Conservation (phyloP, 1,140 invertebrate genomes). For the Listronotus bonariensis region DNA sequence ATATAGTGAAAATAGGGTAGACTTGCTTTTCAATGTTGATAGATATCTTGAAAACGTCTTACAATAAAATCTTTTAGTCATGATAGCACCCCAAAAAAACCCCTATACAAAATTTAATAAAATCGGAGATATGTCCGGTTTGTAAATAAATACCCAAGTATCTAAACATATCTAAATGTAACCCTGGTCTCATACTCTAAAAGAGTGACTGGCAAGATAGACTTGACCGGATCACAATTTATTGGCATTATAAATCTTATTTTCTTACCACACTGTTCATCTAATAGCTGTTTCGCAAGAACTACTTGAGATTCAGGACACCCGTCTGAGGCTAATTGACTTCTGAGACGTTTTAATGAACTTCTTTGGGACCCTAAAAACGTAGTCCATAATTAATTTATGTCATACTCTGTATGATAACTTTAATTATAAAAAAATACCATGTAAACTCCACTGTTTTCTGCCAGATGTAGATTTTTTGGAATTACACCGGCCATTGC, state of each 20-base stretch:
- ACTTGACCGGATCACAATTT: too few species aligned
- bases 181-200: too few species aligned
- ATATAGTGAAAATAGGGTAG: too few species aligned
- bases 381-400: background rate
- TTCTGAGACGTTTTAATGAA: constrained; percentile 68
- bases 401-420: constrained; percentile 8
- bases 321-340: constrained; percentile 77
- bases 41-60: too few species aligned
- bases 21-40: too few species aligned
- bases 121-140: too few species aligned
- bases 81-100: too few species aligned
- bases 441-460: constrained; percentile 55
- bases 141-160: too few species aligned
- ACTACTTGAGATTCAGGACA: constrained; percentile 81
- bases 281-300: constrained; percentile 73
- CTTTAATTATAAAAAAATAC: constrained; percentile 32
- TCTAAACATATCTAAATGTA: too few species aligned
- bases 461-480: constrained; percentile 51
- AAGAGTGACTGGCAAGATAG: too few species aligned
- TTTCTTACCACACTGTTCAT: constrained; percentile 69
- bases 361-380: constrained; percentile 66
- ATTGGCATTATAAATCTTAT: background rate
- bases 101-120: too few species aligned
- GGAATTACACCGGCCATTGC: constrained; percentile 53
- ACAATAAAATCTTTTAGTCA: too few species aligned